Evolutionary conservation across 2,113 vertebrate species (phyloP), one percentile per base, ranked within the genome.

Genomic region (Xenopus borealis): DNA sequence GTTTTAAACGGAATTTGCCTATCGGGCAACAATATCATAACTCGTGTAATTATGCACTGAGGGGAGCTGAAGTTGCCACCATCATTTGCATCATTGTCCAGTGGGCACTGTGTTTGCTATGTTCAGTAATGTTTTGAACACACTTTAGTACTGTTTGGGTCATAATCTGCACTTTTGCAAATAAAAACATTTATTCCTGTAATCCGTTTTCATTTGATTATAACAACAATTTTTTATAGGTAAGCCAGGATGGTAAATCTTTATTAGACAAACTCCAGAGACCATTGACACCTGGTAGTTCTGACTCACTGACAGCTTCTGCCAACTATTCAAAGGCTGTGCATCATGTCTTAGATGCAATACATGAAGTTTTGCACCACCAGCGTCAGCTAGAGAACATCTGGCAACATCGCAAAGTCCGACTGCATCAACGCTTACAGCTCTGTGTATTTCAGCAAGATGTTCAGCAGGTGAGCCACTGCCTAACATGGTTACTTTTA

Each of bases 341-440:
- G 70, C 96, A 95, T 85, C 96, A 98, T 0, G 97, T 98, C 50
- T 88, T 99, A 18, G 97, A 99, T 58, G 92, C 95, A 79, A 96
- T 99, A 83, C 97, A 98, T 4, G 96, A 99, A 83, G 96, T 99
- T 12, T 84, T 99, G 75, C 97, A 98, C 81, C 96, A 98, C 85
- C 97, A 99, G 87, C 89, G 97, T 79, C 96, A 99, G 78, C 88
- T 99, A 52, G 96, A 99, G 78, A 98, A 96, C 85, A 97, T 98
- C 82, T 98, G 96, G 96, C 97, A 99, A 81, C 97, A 99, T 81
- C 96, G 97, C 46, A 99, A 99, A 81, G 96, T 99, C 27, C 95
- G 97, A 40, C 90, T 99, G 10, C 97, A 99, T 81, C 96, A 98
- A 80, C 84, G 97, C 12, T 93, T 99, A 79, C 97, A 99, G 83